phyloP scores from a whole-genome alignment of 2,888 invertebrate genomes.

The Amphipyra tragopoginis region DNA sequence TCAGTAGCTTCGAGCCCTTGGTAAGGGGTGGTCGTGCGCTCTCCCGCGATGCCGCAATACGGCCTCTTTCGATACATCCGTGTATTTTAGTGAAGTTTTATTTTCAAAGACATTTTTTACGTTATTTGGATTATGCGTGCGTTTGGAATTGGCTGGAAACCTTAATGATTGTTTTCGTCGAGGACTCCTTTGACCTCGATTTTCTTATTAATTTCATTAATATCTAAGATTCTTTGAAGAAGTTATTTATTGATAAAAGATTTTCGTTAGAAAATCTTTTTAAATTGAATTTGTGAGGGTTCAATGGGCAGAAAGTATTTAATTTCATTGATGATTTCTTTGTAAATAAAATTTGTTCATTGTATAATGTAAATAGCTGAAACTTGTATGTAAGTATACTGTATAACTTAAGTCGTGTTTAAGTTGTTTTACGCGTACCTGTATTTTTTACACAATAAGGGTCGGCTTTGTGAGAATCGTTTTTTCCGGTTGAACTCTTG shows the following conservation, averaged over 20 bases:
- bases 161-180: conserved; percentile 35
- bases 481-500: conserved; percentile 38
- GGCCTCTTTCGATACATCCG: conserved; percentile 67
- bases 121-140: conserved; percentile 66
- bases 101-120: conserved; percentile 56
- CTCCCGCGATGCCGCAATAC: conserved; percentile 68
- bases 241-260: conserved; percentile 51
- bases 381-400: conserved; percentile 46
- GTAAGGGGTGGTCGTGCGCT: conserved; percentile 77
- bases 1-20: conserved; percentile 80
- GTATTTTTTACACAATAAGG: conserved; percentile 23
- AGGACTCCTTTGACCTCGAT: conserved; percentile 21
- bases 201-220: conserved; percentile 35
- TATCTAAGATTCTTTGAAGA: conserved; percentile 41
- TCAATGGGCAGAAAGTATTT: conserved; percentile 44
- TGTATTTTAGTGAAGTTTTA: conserved; percentile 77
- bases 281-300: conserved; percentile 44
- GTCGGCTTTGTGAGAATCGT: conserved; percentile 18
- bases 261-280: conserved; percentile 32
- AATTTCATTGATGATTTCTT: conserved; percentile 25
- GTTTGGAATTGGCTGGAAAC: conserved; percentile 68
- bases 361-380: conserved; percentile 31
- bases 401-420: conserved; percentile 19
- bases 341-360: conserved; percentile 26
- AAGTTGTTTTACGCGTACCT: conserved; percentile 30